Evolutionary conservation across 2,888 invertebrate genomes (phyloP).

Genomic region (Caenorhabditis panamensis): DNA sequence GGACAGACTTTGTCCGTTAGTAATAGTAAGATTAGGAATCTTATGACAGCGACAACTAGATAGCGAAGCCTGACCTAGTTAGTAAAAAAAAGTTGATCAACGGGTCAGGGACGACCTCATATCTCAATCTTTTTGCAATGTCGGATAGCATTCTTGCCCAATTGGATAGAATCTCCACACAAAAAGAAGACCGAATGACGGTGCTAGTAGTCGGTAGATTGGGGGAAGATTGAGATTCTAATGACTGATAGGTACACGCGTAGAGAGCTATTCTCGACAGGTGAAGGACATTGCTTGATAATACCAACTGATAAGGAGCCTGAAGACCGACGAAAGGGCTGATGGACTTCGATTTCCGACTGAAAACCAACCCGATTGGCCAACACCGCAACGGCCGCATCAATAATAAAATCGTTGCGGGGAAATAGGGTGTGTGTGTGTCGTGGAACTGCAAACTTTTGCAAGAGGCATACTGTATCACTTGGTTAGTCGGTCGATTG

Average conservation of each 20-base stretch:
- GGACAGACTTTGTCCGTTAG: no score
- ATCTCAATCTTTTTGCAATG: background rate
- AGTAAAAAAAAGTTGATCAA: background rate
- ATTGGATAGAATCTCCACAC: background rate
- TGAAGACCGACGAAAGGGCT: conserved; percentile 10
- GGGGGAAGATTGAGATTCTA: background rate
- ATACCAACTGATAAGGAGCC: conserved; percentile 14
- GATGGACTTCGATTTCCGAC: no score
- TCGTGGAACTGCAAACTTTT: no score
- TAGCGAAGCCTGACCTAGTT: no score
- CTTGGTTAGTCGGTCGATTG: no score
- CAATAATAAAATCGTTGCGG: conserved; percentile 28
- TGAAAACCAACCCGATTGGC: background rate
- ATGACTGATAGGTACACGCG: conserved; percentile 60
- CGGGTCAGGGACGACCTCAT: conserved; percentile 13
- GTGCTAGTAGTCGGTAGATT: background rate
- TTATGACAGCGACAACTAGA: no score
- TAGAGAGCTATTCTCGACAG: conserved; percentile 13
- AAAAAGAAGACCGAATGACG: no score
- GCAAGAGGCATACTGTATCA: no score
- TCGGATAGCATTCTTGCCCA: no score
- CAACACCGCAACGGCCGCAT: background rate
- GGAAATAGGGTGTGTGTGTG: no score
- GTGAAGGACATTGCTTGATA: conserved; percentile 28
- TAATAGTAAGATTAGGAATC: no score